Evolutionary conservation across 2,113 vertebrate species (phyloP), one percentile per base, ranked within the genome.

Genomic region (Scomber scombrus): DNA sequence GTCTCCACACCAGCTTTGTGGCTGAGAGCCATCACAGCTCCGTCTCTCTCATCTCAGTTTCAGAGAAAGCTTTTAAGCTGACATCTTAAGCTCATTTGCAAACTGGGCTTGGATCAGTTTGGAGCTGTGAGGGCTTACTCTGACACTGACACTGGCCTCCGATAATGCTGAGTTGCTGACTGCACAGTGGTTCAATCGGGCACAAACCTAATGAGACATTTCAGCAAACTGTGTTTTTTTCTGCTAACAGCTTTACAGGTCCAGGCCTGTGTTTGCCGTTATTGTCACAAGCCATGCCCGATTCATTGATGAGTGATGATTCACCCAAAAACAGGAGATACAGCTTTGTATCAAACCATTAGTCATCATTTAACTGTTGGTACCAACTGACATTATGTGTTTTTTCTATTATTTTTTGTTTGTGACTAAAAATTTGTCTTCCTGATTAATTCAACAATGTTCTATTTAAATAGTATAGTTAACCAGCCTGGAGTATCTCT

Each of bases 41-140:
- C 11, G 72, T 66, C 54, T 74, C 62, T 74, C 85, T 73, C 68
- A 26, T 86, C 85, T 92, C 85, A 65, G 72, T 93, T 93, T 92
- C 89, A 92, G 76, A 61, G 87, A 87, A 91, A 88, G 91, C 91
- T 91, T 89, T 89, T 92, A 93, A 92, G 88, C 89, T 92, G 92
- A 93, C 89, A 91, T 92, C 61, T 91, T 92, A 91, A 92, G 88
- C 88, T 92, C 82, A 93, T 93, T 94, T 94, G 82, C 88, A 80
- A 90, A 91, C 80, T 82, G 84, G 75, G 73, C 72, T 88, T 68
- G 52, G 85, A 89, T 91, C 82, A 75, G 76, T 85, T 82, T n/a
- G 81, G 61, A 75, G 82, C 82, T 88, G 75, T 77, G 68, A 75
- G 85, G 76, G 80, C 77, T 91, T 81, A 88, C 84, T 84, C 81